A percentile compares a stretch with the other conserved stretches of the same genome.
Conservation (phyloP, 2,888 invertebrate genomes). For the Thelaira solivaga region DNA sequence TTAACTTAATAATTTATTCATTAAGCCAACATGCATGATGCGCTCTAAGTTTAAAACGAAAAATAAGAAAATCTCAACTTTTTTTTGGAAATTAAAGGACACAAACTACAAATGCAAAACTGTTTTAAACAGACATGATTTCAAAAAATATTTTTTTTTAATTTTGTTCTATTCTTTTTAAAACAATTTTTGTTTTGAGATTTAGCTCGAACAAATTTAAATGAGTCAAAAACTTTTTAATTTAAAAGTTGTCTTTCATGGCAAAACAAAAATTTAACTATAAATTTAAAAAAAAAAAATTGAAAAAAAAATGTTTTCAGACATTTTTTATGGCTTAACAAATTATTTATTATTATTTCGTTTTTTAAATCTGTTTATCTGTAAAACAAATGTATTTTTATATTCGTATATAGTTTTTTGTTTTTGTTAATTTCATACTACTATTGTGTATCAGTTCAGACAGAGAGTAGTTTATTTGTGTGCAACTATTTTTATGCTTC, state of each 20-base stretch:
- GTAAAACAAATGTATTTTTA: conserved; percentile 58
- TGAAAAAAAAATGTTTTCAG: conserved; percentile 27
- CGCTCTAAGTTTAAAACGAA: conserved; percentile 16
- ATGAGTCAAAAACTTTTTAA: conserved; percentile 49
- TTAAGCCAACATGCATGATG: conserved; percentile 35
- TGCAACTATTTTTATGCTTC: conserved; percentile 58
- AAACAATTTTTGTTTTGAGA: conserved; percentile 17
- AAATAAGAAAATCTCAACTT: not conserved
- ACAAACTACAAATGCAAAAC: conserved; percentile 38
- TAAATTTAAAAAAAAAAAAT: conserved; percentile 3
- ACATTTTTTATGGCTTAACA: conserved; percentile 48
- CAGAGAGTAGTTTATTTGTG: conserved; percentile 37
- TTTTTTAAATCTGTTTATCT: conserved; percentile 57
- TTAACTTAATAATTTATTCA: not conserved
- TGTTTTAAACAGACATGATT: conserved; percentile 68
- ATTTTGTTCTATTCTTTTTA: not conserved
- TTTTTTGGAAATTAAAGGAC: not conserved
- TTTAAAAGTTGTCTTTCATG: conserved; percentile 50
- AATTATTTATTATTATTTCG: conserved; percentile 35
- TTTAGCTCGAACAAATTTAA: conserved; percentile 31
- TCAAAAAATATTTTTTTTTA: conserved; percentile 62
- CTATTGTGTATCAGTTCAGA: conserved; percentile 33
- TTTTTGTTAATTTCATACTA: conserved; percentile 2
- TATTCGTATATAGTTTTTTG: conserved; percentile 21
- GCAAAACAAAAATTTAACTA: conserved; percentile 13